Evolutionary conservation across 2,113 vertebrate genomes (phyloP).

Genomic region (Myotis lucifugus): DNA sequence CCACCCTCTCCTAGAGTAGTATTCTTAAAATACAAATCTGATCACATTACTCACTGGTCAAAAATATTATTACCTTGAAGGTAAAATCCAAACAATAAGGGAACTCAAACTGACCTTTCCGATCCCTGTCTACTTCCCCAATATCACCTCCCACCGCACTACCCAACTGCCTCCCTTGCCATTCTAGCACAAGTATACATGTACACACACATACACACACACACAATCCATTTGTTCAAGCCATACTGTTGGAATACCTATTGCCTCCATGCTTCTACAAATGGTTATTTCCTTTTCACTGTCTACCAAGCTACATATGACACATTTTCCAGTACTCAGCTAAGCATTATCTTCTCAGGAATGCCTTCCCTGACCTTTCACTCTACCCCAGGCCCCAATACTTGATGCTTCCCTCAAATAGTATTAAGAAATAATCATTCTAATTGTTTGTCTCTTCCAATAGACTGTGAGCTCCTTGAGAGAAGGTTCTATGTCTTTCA

Average conservation of each 20-base stretch:
- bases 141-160: neutral
- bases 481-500: neutral
- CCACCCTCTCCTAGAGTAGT: neutral
- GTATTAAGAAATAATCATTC: neutral
- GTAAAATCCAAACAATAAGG: neutral
- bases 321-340: neutral
- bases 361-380: constrained; percentile 11
- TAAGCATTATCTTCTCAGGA: constrained; percentile 37
- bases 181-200: neutral
- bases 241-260: neutral
- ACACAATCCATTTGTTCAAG: neutral
- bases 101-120: neutral
- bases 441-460: neutral
- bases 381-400: neutral
- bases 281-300: neutral
- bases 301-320: neutral
- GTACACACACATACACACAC: no score
- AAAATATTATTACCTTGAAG: constrained; percentile 20
- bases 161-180: neutral
- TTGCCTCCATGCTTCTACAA: neutral
- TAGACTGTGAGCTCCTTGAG: neutral
- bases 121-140: neutral
- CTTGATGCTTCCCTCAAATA: neutral
- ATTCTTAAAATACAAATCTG: constrained; percentile 42
- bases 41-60: neutral